A percentile compares a stretch with the other conserved stretches of the same genome.
These are phyloP conservation scores for Conger conger DNA, from an alignment of 2,113 vertebrate genomes.

Conservation along the genomic window DNA sequence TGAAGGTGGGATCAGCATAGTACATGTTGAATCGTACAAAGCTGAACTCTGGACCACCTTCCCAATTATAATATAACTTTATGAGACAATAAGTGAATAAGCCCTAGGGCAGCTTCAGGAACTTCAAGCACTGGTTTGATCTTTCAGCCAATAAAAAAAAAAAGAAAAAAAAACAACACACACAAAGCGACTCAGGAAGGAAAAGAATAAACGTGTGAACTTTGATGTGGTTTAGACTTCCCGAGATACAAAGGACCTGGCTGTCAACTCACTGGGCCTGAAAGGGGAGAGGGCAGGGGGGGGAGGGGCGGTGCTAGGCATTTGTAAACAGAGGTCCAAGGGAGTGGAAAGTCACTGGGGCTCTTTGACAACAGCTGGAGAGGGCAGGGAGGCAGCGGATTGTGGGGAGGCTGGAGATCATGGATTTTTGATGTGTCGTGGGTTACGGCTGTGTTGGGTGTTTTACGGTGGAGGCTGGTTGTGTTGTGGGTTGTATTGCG, in stretches of 20 bases:
- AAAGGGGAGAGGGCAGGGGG: too few species aligned
- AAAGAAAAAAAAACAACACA: too few species aligned
- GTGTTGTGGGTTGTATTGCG: too few species aligned
- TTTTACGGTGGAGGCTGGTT: too few species aligned
- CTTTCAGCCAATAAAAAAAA: conserved; percentile 21
- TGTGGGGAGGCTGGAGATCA: neutral
- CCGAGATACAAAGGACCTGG: conserved; percentile 5
- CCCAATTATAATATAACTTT: neutral
- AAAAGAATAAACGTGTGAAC: neutral
- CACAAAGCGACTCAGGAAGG: neutral
- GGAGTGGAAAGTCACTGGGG: neutral
- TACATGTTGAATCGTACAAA: neutral
- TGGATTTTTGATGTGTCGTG: too few species aligned
- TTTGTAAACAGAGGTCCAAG: conserved; percentile 32
- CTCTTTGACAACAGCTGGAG: neutral
- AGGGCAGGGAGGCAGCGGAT: neutral
- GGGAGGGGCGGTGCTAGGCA: neutral
- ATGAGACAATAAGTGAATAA: neutral
- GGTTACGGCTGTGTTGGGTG: too few species aligned
- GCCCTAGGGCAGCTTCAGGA: neutral
- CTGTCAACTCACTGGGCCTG: neutral
- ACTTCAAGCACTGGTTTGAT: conserved; percentile 21
- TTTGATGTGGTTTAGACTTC: conserved; percentile 25
- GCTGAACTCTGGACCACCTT: neutral
- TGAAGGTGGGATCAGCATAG: neutral